These are phyloP conservation scores for Menura novaehollandiae DNA, from an alignment of 2,113 vertebrate species.

Conservation along the genomic window DNA sequence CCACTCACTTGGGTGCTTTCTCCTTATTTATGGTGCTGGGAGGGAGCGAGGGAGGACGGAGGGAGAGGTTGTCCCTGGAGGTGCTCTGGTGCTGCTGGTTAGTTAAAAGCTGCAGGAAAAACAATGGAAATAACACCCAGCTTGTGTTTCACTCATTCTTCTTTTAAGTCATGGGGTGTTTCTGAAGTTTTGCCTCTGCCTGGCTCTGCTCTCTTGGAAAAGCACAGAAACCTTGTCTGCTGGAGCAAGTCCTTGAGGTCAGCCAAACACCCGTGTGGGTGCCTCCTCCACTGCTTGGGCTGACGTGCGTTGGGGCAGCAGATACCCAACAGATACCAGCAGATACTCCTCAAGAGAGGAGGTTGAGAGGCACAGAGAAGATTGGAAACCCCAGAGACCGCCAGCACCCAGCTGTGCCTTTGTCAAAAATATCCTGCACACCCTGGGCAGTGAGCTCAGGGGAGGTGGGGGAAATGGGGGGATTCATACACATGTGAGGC, in stretches of 20 bases:
- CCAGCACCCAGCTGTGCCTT: neutral
- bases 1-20: neutral
- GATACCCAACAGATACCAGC: neutral
- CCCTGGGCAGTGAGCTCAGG: neutral
- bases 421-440: neutral
- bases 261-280: neutral
- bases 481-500: accelerated
- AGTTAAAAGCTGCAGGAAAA: neutral
- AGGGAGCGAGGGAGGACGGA: neutral
- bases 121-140: neutral
- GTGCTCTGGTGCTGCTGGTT: neutral
- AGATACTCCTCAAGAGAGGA: neutral
- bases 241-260: neutral
- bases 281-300: neutral
- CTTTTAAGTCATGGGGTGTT: neutral
- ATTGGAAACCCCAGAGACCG: neutral
- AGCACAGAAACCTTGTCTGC: neutral
- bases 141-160: neutral
- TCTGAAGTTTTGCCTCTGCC: neutral
- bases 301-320: neutral
- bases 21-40: neutral
- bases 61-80: neutral
- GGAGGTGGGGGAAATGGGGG: neutral
- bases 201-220: neutral
- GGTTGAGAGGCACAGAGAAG: neutral